A percentile compares a stretch with the other conserved stretches of the same genome.
These are phyloP conservation scores for Oscheius sp. DNA, from an alignment of 2,888 invertebrate genomes.

Conservation along the genomic window DNA sequence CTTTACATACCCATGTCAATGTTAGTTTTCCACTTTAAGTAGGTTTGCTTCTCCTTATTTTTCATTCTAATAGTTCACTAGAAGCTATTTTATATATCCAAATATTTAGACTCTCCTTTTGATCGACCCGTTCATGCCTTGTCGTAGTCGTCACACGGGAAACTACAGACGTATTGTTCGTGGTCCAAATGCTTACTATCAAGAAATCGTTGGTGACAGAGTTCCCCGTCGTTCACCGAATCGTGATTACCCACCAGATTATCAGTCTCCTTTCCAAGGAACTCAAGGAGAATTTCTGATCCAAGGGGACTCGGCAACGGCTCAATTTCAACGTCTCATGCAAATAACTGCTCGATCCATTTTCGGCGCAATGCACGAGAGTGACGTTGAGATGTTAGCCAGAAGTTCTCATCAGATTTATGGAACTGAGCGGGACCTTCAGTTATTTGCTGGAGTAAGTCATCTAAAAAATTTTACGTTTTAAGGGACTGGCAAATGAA, in stretches of 20 bases:
- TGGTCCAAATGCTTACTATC: slow-evolving; percentile 4
- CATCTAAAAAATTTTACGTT: not conserved
- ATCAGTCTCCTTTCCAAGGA: not conserved
- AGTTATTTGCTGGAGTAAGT: not conserved
- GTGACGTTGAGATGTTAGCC: not conserved
- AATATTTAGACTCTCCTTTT: not conserved
- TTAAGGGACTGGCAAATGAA: too few species aligned
- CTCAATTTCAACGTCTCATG: not conserved
- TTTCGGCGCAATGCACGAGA: slow-evolving; percentile 9
- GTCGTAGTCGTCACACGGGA: slow-evolving; percentile 21
- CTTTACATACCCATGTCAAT: too few species aligned
- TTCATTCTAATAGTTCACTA: too few species aligned
- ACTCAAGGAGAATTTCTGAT: not conserved
- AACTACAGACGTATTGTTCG: not conserved
- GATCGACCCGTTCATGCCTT: slow-evolving; percentile 28
- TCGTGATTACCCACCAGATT: not conserved
- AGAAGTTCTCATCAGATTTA: not conserved
- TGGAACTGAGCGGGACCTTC: not conserved
- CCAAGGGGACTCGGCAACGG: not conserved
- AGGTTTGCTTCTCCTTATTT: too few species aligned
- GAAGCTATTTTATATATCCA: not conserved
- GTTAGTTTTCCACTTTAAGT: too few species aligned
- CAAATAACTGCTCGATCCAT: slow-evolving; percentile 12
- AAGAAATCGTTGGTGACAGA: not conserved
- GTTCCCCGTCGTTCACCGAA: not conserved